Conservation (phyloP, 2,113 vertebrate genomes). For the Murina feae region DNA sequence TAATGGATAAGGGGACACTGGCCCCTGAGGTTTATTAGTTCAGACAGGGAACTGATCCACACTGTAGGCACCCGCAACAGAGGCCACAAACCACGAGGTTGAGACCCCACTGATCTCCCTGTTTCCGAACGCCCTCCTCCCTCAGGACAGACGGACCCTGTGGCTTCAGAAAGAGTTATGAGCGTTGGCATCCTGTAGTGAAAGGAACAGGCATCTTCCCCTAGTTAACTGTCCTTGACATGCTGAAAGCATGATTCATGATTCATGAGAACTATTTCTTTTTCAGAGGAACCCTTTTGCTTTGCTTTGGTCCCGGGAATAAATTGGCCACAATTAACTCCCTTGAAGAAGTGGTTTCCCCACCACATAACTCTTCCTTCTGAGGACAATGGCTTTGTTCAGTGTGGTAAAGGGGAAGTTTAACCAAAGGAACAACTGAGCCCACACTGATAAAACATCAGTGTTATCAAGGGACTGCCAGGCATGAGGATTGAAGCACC, state of each 20-base stretch:
- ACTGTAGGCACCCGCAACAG: not conserved
- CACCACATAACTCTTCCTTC: conserved; percentile 75
- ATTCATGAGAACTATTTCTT: conserved; percentile 70
- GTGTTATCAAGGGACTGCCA: conserved; percentile 28
- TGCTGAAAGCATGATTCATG: conserved; percentile 71
- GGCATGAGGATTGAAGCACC: not conserved
- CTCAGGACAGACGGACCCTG: conserved; percentile 61
- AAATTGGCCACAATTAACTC: conserved; percentile 74
- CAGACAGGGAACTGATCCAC: not conserved
- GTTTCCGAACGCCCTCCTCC: conserved; percentile 40
- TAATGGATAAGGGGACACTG: not conserved
- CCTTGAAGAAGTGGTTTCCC: conserved; percentile 78
- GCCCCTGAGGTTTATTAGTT: not conserved
- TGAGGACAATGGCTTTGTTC: conserved; percentile 75
- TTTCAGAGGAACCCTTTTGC: conserved; percentile 61
- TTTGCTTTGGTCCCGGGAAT: conserved; percentile 44
- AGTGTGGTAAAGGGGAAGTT: conserved; percentile 57
- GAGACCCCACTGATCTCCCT: conserved; percentile 50
- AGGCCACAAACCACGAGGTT: conserved; percentile 39
- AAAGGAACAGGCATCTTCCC: conserved; percentile 74
- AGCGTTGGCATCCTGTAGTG: conserved; percentile 72
- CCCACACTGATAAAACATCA: conserved; percentile 71
- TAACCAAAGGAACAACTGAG: conserved; percentile 79
- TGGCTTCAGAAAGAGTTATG: conserved; percentile 76
- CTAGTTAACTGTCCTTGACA: conserved; percentile 70